Evolutionary conservation across 2,888 invertebrate genomes (phyloP).

Genomic region (Uloborus plumipes): DNA sequence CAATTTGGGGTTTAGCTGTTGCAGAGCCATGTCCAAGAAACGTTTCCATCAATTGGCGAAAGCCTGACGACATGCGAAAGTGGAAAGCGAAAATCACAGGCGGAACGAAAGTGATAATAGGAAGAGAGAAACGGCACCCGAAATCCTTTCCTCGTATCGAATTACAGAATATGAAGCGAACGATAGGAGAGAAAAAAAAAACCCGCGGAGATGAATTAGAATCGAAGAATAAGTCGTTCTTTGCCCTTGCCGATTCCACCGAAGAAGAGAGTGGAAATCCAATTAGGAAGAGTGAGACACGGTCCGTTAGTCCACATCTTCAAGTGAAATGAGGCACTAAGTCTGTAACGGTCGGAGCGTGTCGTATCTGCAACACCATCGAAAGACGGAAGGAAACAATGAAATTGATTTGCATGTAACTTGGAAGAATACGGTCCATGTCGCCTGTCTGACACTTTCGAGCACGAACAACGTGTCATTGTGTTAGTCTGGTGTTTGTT

Average conservation of each 20-base stretch:
- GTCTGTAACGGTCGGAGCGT: slow-evolving; percentile 36
- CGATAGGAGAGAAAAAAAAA: slow-evolving; percentile 21
- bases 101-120: slow-evolving; percentile 20
- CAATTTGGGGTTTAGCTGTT: too few species aligned
- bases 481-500: too few species aligned
- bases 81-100: too few species aligned
- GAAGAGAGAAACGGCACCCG: slow-evolving; percentile 14
- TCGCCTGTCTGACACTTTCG: too few species aligned
- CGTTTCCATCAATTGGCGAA: too few species aligned
- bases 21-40: too few species aligned
- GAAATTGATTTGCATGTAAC: too few species aligned
- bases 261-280: slow-evolving; percentile 39
- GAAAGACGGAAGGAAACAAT: too few species aligned
- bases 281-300: slow-evolving; percentile 41
- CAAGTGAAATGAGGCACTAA: slow-evolving; percentile 52
- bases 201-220: not conserved
- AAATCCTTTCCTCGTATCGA: slow-evolving; percentile 35
- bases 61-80: too few species aligned
- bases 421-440: too few species aligned
- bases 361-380: slow-evolving; percentile 2
- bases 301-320: slow-evolving; percentile 49
- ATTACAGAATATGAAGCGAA: slow-evolving; percentile 28
- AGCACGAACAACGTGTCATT: too few species aligned
- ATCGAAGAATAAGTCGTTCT: slow-evolving; percentile 30
- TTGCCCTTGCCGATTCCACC: slow-evolving; percentile 52